Evolutionary conservation across 2,113 vertebrate species (phyloP).

Genomic region (Sakesphorus luctuosus): DNA sequence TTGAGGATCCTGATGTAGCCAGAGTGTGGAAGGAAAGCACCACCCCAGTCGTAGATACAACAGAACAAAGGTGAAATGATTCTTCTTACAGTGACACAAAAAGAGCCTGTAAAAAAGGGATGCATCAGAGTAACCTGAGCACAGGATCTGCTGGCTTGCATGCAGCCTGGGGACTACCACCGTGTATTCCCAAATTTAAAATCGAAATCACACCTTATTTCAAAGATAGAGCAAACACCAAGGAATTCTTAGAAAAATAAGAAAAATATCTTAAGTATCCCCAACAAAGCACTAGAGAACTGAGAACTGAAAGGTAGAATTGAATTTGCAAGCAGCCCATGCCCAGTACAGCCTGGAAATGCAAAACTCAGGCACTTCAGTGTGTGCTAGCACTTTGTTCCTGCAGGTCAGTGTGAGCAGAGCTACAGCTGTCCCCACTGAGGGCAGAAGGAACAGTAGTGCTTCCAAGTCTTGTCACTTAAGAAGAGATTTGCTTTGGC

Average conservation of each 20-base stretch:
- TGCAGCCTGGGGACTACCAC: neutral
- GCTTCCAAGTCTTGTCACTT: neutral
- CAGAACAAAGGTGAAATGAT: neutral
- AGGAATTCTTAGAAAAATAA: neutral
- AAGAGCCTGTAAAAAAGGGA: neutral
- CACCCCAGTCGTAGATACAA: neutral
- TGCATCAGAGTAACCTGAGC: neutral
- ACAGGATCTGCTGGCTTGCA: neutral
- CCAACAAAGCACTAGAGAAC: neutral
- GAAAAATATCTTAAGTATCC: neutral
- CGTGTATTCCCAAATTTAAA: neutral
- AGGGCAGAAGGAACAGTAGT: neutral
- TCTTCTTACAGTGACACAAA: neutral
- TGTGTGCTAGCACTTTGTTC: neutral
- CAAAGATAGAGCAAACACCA: neutral
- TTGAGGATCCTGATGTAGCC: neutral
- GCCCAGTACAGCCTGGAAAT: neutral
- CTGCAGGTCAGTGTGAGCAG: neutral
- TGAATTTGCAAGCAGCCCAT: neutral
- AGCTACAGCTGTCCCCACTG: fast-evolving
- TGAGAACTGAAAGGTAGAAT: neutral
- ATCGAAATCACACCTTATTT: neutral
- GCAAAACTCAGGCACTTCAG: neutral
- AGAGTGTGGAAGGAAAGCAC: neutral
- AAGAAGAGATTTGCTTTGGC: neutral